Evolutionary conservation across 2,113 vertebrate genomes (phyloP).

Genomic region (Phrynosoma platyrhinos): DNA sequence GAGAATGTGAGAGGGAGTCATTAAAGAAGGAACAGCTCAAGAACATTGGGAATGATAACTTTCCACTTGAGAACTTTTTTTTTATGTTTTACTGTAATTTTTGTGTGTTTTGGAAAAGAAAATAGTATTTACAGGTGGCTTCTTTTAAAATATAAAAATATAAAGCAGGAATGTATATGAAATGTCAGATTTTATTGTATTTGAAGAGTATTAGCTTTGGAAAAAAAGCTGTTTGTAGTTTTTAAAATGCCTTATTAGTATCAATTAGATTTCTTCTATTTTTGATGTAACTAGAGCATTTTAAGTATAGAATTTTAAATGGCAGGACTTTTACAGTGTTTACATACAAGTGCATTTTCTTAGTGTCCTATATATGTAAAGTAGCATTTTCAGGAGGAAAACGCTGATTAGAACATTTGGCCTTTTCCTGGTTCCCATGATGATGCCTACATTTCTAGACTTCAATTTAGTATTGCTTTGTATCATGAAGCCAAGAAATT

Average conservation of each 20-base stretch:
- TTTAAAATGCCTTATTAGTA: constrained; percentile 92
- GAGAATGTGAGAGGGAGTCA: constrained; percentile 78
- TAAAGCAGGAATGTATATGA: constrained; percentile 97
- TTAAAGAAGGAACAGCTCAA: constrained; percentile 82
- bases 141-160: constrained; percentile 92
- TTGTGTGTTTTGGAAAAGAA: constrained; percentile 84
- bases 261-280: constrained; percentile 92
- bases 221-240: constrained; percentile 92
- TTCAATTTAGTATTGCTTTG: constrained; percentile 88
- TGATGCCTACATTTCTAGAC: constrained; percentile 85
- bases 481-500: constrained; percentile 89
- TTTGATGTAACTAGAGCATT: constrained; percentile 95
- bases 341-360: constrained; percentile 96
- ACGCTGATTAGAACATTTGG: constrained; percentile 79
- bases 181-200: constrained; percentile 96
- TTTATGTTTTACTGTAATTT: constrained; percentile 94
- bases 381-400: constrained; percentile 85
- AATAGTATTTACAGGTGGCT: constrained; percentile 95
- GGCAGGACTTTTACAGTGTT: constrained; percentile 94
- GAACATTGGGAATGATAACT: constrained; percentile 82
- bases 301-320: constrained; percentile 89
- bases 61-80: constrained; percentile 92
- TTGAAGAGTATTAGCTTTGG: constrained; percentile 95
- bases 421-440: constrained; percentile 79
- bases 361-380: constrained; percentile 90